Evolutionary conservation across 92 coral and sea anemone genomes (phyloP).

Genomic region (Porites evermanni): DNA sequence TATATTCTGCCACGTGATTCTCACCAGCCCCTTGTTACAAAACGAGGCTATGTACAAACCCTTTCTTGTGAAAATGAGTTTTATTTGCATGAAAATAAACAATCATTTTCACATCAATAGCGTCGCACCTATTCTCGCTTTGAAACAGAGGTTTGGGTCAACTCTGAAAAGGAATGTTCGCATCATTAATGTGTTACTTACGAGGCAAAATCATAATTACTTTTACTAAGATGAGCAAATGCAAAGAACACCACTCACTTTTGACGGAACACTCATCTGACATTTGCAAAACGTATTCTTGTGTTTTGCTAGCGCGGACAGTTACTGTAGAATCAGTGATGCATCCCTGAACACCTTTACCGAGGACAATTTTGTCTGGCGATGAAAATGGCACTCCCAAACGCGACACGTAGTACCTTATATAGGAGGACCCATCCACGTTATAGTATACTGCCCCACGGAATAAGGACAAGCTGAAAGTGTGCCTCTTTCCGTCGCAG

Average conservation of each 20-base stretch:
- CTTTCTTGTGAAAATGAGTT: too few relatives aligned
- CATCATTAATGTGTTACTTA: too few relatives aligned
- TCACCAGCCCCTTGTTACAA: too few relatives aligned
- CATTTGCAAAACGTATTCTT: conserved; percentile 10
- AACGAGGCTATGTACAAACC: too few relatives aligned
- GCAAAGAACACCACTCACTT: conserved; percentile 11
- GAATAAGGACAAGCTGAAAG: not conserved
- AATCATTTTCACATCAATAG: too few relatives aligned
- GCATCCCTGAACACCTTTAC: conserved; percentile 63
- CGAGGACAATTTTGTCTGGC: conserved; percentile 49
- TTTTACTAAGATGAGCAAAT: not conserved
- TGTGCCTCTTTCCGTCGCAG: conserved; percentile 49
- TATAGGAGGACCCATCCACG: conserved; percentile 5
- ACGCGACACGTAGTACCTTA: conserved; percentile 17
- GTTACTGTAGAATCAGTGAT: conserved; percentile 52
- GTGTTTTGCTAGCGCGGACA: conserved; percentile 10
- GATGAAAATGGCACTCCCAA: conserved; percentile 50
- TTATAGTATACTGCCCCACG: conserved; percentile 35
- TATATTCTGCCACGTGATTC: too few relatives aligned
- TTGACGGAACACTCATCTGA: conserved; percentile 18
- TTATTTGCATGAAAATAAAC: too few relatives aligned
- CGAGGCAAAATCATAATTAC: not conserved
- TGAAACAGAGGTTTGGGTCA: too few relatives aligned
- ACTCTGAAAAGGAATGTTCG: too few relatives aligned
- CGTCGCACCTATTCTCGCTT: too few relatives aligned